Percentiles rank a stretch among this genome's conserved stretches.
Conservation (phyloP, 2,113 vertebrate genomes). For the Notechis scutatus region DNA sequence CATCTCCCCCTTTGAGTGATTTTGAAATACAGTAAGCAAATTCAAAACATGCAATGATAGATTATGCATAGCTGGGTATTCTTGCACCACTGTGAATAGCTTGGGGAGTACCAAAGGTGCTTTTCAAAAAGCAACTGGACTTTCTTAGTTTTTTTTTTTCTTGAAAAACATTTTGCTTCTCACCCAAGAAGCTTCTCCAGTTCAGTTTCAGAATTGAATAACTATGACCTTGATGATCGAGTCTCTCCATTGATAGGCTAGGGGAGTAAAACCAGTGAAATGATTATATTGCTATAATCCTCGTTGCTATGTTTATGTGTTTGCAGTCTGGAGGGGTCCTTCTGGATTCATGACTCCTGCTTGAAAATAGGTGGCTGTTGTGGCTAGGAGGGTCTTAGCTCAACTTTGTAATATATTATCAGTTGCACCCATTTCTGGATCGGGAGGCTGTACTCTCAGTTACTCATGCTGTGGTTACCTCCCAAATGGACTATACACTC, state of each 20-base stretch:
- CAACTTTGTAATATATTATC: neutral
- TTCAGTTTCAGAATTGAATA: too few species aligned
- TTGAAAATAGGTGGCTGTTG: neutral
- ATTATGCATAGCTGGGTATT: neutral
- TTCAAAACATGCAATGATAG: neutral
- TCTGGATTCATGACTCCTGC: neutral
- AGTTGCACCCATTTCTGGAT: neutral
- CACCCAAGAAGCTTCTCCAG: neutral
- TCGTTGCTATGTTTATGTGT: neutral
- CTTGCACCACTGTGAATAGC: neutral
- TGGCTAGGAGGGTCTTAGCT: neutral
- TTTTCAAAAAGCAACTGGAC: too few species aligned
- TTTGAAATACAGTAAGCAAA: neutral
- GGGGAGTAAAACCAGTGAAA: neutral
- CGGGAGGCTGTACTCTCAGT: neutral
- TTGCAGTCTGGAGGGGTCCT: neutral
- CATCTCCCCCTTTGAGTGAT: neutral
- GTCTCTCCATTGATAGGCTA: too few species aligned
- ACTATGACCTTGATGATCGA: too few species aligned
- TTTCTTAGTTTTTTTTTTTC: neutral
- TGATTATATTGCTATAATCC: neutral
- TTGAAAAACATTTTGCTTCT: neutral
- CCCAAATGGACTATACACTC: neutral
- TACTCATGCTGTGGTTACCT: neutral
- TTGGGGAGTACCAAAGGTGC: neutral